These are phyloP conservation scores for Apodemia hepburni DNA, from an alignment of 2,888 invertebrate genomes.

Conservation along the genomic window DNA sequence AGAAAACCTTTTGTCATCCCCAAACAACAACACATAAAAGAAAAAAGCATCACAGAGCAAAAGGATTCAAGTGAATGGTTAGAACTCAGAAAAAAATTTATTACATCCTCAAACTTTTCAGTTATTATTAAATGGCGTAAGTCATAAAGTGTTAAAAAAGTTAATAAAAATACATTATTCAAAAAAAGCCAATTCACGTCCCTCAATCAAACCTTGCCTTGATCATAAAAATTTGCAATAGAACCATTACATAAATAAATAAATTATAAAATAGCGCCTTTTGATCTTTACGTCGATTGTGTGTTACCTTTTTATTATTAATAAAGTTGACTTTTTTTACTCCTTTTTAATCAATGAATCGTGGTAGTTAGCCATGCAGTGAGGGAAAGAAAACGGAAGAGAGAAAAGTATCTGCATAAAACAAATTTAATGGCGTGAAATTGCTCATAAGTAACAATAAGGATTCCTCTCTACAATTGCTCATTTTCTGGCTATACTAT, in stretches of 20 bases:
- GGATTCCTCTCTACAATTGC: no score
- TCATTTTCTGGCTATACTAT: no score
- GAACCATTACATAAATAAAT: constrained; percentile 10
- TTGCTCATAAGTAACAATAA: no score
- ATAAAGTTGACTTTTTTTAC: no score
- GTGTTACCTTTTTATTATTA: neutral
- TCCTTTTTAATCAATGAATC: no score
- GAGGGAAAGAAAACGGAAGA: no score
- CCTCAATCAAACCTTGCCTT: neutral
- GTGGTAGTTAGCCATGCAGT: no score
- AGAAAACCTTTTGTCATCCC: neutral
- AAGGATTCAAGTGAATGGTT: constrained; percentile 3
- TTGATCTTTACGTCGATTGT: constrained; percentile 13
- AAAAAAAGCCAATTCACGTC: neutral
- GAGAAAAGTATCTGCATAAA: no score
- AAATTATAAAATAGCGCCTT: neutral
- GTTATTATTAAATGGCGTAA: neutral
- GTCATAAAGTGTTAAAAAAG: neutral
- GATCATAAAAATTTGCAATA: neutral
- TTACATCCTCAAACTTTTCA: constrained; percentile 7
- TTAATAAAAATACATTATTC: neutral
- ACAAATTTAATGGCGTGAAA: no score
- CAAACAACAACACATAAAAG: neutral
- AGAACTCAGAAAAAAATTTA: neutral
- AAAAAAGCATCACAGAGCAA: neutral